phyloP scores from a whole-genome alignment of 2,113 vertebrate genomes.

The Halichoerus grypus region DNA sequence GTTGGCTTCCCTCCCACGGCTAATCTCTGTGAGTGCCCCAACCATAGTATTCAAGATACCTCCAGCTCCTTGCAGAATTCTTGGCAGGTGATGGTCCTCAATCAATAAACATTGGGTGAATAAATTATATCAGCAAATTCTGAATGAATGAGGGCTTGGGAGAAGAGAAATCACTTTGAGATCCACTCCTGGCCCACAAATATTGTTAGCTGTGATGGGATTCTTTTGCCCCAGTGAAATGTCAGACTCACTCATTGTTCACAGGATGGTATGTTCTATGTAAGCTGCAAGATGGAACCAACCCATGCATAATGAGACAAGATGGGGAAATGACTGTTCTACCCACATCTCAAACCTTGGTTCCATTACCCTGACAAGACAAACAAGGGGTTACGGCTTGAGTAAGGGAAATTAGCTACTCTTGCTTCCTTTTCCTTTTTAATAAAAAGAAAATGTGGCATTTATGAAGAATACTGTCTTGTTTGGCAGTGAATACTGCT shows the following conservation, averaged over 20 bases:
- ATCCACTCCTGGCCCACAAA: constrained; percentile 3
- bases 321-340: not conserved
- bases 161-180: constrained; percentile 34
- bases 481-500: not conserved
- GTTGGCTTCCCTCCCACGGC: not conserved
- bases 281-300: constrained; percentile 44
- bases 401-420: not conserved
- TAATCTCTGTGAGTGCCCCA: not conserved
- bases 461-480: not conserved
- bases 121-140: constrained; percentile 15
- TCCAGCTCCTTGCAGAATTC: constrained; percentile 8
- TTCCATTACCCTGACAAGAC: not conserved
- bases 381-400: not conserved
- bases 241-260: constrained; percentile 43
- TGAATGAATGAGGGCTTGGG: constrained; percentile 44
- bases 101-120: not conserved
- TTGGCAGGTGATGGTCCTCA: not conserved
- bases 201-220: constrained; percentile 15
- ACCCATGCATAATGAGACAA: constrained; percentile 20
- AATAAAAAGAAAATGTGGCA: not conserved
- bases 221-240: constrained; percentile 49
- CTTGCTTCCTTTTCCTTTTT: constrained; percentile 22
- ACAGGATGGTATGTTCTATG: not conserved
- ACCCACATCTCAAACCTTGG: constrained; percentile 4
- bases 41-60: not conserved